Conservation (phyloP, 2,797 vertebrate genomes). For the Helostoma temminkii region DNA sequence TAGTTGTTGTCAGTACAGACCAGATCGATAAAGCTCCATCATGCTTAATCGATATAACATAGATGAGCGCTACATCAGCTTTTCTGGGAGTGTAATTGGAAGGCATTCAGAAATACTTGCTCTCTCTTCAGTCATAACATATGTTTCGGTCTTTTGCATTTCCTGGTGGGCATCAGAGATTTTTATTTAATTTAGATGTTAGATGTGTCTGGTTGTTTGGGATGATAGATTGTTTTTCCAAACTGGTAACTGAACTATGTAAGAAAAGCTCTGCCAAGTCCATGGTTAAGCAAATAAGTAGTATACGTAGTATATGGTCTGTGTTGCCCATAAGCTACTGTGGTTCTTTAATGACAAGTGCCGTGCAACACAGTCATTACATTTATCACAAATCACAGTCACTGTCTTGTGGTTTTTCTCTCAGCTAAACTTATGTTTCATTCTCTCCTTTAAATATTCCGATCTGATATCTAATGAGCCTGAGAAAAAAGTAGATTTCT, state of each 20-base stretch:
- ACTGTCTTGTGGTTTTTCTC: no score
- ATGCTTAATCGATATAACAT: conserved; percentile 74
- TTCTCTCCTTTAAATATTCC: background rate
- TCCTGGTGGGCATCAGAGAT: fast-evolving
- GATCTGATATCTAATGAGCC: no score
- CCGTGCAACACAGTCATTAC: conserved; percentile 5
- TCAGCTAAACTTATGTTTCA: background rate
- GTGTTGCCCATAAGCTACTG: background rate
- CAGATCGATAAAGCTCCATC: conserved; percentile 67
- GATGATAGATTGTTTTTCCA: background rate
- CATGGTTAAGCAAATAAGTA: no score
- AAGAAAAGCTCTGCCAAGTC: no score
- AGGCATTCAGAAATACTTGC: conserved; percentile 15
- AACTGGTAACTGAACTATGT: background rate
- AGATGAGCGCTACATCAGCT: conserved; percentile 56
- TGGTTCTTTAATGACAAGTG: background rate
- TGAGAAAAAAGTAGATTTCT: background rate
- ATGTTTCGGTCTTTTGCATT: conserved; percentile 21
- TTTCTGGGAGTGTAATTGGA: conserved; percentile 22
- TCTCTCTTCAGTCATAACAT: conserved; percentile 5
- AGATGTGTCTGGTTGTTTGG: background rate
- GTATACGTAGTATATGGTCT: background rate
- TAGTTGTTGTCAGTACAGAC: conserved; percentile 41
- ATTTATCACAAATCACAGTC: background rate
- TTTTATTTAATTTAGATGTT: background rate